Percentiles rank a stretch among this genome's conserved stretches.
Conservation (phyloP, 2,113 vertebrate genomes). For the Otolemur garnettii region DNA sequence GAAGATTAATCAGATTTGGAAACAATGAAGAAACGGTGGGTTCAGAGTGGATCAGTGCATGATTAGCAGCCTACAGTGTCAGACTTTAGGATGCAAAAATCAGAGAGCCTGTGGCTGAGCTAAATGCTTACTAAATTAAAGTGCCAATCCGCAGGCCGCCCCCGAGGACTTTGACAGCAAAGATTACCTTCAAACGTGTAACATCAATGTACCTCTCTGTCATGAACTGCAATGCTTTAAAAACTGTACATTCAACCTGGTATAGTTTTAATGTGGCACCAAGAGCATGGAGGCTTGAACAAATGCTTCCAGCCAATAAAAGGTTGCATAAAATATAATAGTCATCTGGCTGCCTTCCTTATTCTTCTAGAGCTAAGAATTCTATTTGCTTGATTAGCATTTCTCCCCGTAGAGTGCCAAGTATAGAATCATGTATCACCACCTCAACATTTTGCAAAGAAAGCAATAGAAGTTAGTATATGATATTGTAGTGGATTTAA, state of each 20-base stretch:
- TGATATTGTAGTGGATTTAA: background rate
- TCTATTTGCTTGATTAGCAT: background rate
- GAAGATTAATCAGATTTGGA: slow-evolving; percentile 39
- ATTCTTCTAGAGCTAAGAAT: background rate
- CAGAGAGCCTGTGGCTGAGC: background rate
- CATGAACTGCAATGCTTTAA: background rate
- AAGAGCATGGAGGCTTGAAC: background rate
- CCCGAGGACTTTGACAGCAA: background rate
- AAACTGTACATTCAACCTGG: background rate
- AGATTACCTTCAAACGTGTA: background rate
- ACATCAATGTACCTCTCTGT: background rate
- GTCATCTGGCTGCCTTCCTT: background rate
- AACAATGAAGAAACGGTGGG: slow-evolving; percentile 4
- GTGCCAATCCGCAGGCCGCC: background rate
- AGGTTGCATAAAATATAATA: background rate
- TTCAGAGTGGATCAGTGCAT: background rate
- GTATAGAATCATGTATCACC: background rate
- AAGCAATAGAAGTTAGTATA: background rate
- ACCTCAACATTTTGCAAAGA: background rate
- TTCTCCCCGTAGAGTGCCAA: background rate
- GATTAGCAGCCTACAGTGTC: background rate
- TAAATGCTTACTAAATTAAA: background rate
- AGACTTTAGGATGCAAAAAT: slow-evolving; percentile 39
- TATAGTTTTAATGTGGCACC: background rate
- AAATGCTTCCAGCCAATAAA: background rate